A percentile compares a stretch with the other conserved stretches of the same genome.
Conservation (phyloP, 2,888 invertebrate species). For the Cheilosia grossa region DNA sequence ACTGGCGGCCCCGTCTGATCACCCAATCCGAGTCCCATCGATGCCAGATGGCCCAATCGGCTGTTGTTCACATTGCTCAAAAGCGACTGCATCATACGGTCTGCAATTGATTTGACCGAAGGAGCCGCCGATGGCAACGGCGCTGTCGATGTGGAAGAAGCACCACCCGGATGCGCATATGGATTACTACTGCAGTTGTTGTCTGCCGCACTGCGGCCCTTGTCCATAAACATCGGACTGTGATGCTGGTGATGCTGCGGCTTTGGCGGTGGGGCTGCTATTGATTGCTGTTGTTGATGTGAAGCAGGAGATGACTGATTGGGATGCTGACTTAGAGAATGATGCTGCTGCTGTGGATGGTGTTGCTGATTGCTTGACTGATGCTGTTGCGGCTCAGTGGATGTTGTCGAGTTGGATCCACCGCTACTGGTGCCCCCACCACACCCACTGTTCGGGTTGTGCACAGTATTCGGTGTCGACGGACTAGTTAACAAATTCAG, state of each 20-base stretch:
- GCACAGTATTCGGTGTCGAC: constrained; percentile 80
- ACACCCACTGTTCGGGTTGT: constrained; percentile 54
- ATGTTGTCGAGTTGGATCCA: constrained; percentile 70
- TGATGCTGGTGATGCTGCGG: constrained; percentile 62
- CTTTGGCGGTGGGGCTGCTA: constrained; percentile 53
- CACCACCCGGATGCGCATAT: constrained; percentile 22
- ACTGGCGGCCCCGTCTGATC: constrained; percentile 27
- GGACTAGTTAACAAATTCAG: constrained; percentile 89
- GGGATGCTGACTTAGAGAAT: constrained; percentile 69
- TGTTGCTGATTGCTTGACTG: constrained; percentile 57
- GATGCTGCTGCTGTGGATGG: constrained; percentile 60
- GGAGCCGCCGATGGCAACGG: constrained; percentile 68
- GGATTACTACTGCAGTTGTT: constrained; percentile 42
- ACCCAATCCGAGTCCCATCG: constrained; percentile 78
- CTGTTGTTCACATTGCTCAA: constrained; percentile 78
- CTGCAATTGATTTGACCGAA: constrained; percentile 77
- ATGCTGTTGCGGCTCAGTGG: constrained; percentile 59
- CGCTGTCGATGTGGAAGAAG: constrained; percentile 24
- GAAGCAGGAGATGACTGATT: constrained; percentile 66
- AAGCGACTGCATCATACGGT: constrained; percentile 76
- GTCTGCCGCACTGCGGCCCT: constrained; percentile 41
- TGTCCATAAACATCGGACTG: constrained; percentile 59
- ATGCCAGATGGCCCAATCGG: constrained; percentile 79
- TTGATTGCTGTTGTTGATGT: constrained; percentile 69
- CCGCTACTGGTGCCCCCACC: constrained; percentile 39